Percentiles rank a stretch among this genome's conserved stretches.
Evolutionary conservation across 92 coral and sea anemone species (phyloP).

Genomic region (Pocillopora grandis): DNA sequence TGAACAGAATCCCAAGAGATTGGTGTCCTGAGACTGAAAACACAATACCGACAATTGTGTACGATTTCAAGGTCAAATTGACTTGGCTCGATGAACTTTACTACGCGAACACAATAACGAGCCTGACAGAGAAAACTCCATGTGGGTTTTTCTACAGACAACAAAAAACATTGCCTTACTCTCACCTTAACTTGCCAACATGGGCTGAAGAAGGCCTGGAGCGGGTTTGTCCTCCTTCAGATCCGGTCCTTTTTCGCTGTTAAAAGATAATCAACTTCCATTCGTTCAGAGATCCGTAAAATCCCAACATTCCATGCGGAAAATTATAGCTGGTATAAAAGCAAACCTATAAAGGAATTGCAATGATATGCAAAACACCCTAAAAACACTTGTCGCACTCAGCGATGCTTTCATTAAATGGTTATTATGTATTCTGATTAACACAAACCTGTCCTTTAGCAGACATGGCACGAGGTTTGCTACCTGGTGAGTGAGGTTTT

Average conservation of each 20-base stretch:
- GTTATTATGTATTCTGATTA: background rate
- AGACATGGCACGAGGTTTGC: slow-evolving; percentile 47
- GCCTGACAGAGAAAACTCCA: no score
- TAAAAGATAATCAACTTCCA: background rate
- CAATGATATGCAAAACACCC: no score
- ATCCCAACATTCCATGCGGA: background rate
- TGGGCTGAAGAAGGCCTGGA: slow-evolving; percentile 90
- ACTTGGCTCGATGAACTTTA: background rate
- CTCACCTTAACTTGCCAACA: slow-evolving; percentile 70
- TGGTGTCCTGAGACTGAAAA: no score
- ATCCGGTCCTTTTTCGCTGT: slow-evolving; percentile 71
- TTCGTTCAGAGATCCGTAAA: background rate
- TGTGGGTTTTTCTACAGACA: no score
- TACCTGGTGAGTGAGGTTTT: slow-evolving; percentile 27
- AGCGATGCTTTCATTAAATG: no score
- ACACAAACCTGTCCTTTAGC: slow-evolving; percentile 29
- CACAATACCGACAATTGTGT: background rate
- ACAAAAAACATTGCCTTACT: background rate
- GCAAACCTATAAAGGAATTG: background rate
- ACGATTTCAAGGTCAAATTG: background rate
- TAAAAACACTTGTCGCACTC: no score
- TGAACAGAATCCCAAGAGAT: slow-evolving; percentile 10
- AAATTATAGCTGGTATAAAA: background rate
- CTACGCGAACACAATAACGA: no score
- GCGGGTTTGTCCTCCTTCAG: slow-evolving; percentile 62